Evolutionary conservation across 2,888 invertebrate genomes (phyloP).

Genomic region (Catocala nupta): DNA sequence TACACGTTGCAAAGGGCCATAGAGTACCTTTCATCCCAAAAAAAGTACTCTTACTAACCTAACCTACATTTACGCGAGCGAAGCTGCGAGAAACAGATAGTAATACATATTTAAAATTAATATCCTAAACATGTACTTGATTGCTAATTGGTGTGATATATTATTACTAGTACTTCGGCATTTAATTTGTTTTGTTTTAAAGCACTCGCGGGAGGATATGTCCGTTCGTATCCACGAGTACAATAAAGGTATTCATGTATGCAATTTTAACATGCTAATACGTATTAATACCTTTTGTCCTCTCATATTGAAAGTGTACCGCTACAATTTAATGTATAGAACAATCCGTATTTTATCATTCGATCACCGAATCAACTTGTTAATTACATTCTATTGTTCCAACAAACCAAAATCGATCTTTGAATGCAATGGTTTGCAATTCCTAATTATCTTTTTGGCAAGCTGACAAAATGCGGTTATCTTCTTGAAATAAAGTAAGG

Average conservation of each 20-base stretch:
- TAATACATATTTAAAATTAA: no score
- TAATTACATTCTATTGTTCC: slow-evolving; percentile 55
- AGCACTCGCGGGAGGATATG: background rate
- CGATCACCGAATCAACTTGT: slow-evolving; percentile 36
- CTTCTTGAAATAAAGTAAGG: no score
- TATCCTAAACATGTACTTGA: no score
- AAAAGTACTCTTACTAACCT: no score
- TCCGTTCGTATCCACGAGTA: background rate
- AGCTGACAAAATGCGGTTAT: slow-evolving; percentile 36
- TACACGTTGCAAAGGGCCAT: no score
- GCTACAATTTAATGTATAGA: slow-evolving; percentile 9
- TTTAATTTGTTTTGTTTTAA: no score
- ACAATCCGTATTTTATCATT: slow-evolving; percentile 23
- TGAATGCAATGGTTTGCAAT: slow-evolving; percentile 40
- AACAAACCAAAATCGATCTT: slow-evolving; percentile 30
- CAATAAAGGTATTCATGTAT: slow-evolving; percentile 3
- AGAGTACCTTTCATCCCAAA: no score
- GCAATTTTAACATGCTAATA: slow-evolving; percentile 10
- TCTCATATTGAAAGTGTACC: slow-evolving; percentile 6
- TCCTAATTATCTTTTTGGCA: slow-evolving; percentile 57
- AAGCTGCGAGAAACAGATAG: no score
- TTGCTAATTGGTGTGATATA: no score
- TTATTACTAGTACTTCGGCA: no score
- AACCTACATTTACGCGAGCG: no score
- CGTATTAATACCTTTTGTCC: slow-evolving; percentile 8